Percentiles rank a stretch among this genome's conserved stretches.
These are phyloP conservation scores for Diabrotica balteata DNA, from an alignment of 2,888 invertebrate genomes.

Conservation along the genomic window DNA sequence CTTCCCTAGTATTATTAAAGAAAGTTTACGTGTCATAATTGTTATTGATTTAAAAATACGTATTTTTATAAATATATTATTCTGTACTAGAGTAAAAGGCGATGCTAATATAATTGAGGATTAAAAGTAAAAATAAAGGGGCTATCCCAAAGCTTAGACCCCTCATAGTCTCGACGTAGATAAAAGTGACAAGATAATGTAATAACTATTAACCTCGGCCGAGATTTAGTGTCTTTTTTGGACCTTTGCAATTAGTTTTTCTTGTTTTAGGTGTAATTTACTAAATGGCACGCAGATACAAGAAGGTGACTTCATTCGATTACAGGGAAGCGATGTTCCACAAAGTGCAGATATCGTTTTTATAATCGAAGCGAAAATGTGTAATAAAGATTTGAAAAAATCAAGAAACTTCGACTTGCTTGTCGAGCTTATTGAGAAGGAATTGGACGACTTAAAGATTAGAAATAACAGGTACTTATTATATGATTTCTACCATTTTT, in stretches of 20 bases:
- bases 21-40: too few relatives aligned
- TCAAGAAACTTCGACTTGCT: slow-evolving; percentile 75
- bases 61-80: too few relatives aligned
- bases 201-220: slow-evolving; percentile 29
- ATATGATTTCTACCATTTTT: too few relatives aligned
- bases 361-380: slow-evolving; percentile 84
- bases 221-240: slow-evolving; percentile 32
- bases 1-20: too few relatives aligned
- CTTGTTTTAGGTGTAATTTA: slow-evolving; percentile 69
- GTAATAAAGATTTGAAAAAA: slow-evolving; percentile 75
- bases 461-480: slow-evolving; percentile 70
- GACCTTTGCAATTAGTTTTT: slow-evolving; percentile 32
- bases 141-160: not conserved
- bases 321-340: slow-evolving; percentile 67
- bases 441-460: slow-evolving; percentile 67
- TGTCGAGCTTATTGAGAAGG: slow-evolving; percentile 72
- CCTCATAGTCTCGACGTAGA: slow-evolving; percentile 2
- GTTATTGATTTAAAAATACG: too few relatives aligned
- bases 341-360: slow-evolving; percentile 86
- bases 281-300: slow-evolving; percentile 72
- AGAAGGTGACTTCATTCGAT: slow-evolving; percentile 77
- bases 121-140: too few relatives aligned
- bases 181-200: slow-evolving; percentile 25
- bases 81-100: too few relatives aligned
- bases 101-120: too few relatives aligned